A percentile compares a stretch with the other conserved stretches of the same genome.
Conservation (phyloP, 2,888 invertebrate species). For the Torymus texanus region DNA sequence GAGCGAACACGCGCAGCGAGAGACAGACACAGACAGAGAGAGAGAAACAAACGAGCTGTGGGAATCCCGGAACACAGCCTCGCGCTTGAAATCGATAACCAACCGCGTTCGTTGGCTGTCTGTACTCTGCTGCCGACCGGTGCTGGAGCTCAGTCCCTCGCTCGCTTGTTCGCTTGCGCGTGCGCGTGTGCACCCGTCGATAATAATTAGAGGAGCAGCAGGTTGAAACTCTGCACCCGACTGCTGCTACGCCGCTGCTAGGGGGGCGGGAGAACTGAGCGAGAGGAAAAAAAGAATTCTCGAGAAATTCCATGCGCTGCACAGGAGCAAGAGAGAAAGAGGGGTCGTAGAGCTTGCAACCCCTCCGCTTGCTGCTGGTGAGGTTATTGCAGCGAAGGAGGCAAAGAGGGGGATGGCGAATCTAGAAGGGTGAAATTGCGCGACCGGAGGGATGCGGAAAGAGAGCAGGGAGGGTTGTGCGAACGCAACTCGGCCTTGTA, state of each 20-base stretch:
- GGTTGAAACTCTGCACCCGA: background rate
- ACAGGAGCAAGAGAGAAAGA: background rate
- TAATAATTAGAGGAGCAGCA: conserved; percentile 31
- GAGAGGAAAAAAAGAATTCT: conserved; percentile 26
- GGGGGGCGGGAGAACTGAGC: background rate
- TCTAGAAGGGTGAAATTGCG: conserved; percentile 8
- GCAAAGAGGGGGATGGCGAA: conserved; percentile 9
- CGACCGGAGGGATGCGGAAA: conserved; percentile 41
- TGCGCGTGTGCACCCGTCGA: background rate
- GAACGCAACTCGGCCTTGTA: conserved; percentile 46
- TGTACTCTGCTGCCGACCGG: no score
- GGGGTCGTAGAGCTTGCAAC: conserved; percentile 3
- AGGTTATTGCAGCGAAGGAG: conserved; percentile 11
- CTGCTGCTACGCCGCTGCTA: background rate
- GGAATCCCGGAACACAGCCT: background rate
- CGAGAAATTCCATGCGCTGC: conserved; percentile 28
- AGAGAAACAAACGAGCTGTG: conserved; percentile 12
- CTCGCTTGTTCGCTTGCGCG: background rate
- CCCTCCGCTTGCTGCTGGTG: background rate
- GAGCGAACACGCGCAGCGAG: background rate
- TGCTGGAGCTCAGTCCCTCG: background rate
- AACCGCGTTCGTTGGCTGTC: no score
- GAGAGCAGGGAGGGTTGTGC: conserved; percentile 38
- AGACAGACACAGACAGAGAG: background rate
- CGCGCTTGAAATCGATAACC: no score